These are phyloP conservation scores for Homarus americanus DNA, from an alignment of 1,140 invertebrate species.

Conservation along the genomic window DNA sequence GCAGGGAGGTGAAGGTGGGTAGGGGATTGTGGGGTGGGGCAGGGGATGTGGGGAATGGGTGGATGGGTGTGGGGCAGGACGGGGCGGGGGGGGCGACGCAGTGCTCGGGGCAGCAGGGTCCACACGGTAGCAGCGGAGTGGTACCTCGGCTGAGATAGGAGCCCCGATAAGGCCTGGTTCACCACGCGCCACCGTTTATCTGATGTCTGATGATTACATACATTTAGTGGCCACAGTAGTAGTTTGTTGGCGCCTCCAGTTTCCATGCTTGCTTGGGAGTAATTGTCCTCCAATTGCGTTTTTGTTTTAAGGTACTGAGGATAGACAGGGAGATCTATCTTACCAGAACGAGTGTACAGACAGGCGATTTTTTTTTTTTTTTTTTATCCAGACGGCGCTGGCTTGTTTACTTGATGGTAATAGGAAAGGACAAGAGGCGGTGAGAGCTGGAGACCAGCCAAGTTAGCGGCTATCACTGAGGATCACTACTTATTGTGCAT, in stretches of 20 bases:
- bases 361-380: background rate
- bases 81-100: too few relatives aligned
- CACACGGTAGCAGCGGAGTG: conserved; percentile 29
- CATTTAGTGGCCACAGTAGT: conserved; percentile 32
- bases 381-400: too few relatives aligned
- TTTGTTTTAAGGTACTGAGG: too few relatives aligned
- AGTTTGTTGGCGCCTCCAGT: conserved; percentile 42
- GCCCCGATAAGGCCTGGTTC: conserved; percentile 12
- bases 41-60: too few relatives aligned
- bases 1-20: background rate
- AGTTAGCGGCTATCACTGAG: background rate
- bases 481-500: too few relatives aligned
- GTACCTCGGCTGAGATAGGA: conserved; percentile 14
- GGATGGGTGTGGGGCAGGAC: too few relatives aligned
- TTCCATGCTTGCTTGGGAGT: conserved; percentile 38
- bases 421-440: background rate
- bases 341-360: background rate
- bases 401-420: background rate
- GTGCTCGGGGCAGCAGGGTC: background rate
- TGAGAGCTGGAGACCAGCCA: too few relatives aligned
- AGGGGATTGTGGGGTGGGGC: too few relatives aligned
- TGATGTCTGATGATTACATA: conserved; percentile 35
- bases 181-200: conserved; percentile 25
- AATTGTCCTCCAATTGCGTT: background rate
- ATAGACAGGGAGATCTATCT: too few relatives aligned